Evolutionary conservation across 2,888 invertebrate species (phyloP), one percentile per base, ranked within the genome.

Genomic region (Drosophila sordidula): DNA sequence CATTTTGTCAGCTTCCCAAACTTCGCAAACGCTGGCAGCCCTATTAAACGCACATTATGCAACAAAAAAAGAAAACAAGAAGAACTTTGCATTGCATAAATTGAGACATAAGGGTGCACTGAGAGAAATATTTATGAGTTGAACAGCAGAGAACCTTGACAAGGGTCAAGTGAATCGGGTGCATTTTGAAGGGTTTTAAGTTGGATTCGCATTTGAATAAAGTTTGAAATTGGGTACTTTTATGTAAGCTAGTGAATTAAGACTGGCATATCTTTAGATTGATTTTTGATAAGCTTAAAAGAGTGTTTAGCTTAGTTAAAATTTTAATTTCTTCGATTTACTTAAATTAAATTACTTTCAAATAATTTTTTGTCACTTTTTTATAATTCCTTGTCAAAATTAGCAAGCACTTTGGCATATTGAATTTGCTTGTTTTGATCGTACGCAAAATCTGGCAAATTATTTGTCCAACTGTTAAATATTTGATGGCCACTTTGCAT

Each of bases 41-140:
- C 50, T 71, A 65, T 81, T 87, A 81, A 87, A 83, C 87, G 74
- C 64, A 69, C 66, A 85, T 82, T 79, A 87, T 78, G 79, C 71
- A 69, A n/a, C n/a, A 50, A 83, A 42, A 25, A 14, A 16, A 18
- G 18, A 26, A 22, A 22, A 32, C 22, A 22, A 58, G 29, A n/a
- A 18, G 67, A 80, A 76, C 57, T 78, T 73, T 59, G 52, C 55
- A 51, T 57, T 59, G 74, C 74, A 68, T 74, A 68, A 63, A 74
- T 62, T 18, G 51, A 47, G 44, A 44, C 56, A 78, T 59, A 54
- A 51, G 62, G 58, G 45, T 73, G 46, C 74, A 72, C 73, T 55
- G 45, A 26, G 26, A 14, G 38, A 74, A 66, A 66, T 46, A 38
- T 18, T 32, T 47, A 41, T 38, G n/a, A 22, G 12, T 3, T 5